Conservation (phyloP, 2,797 vertebrate species). For the Melanotaenia parkinsoni region DNA sequence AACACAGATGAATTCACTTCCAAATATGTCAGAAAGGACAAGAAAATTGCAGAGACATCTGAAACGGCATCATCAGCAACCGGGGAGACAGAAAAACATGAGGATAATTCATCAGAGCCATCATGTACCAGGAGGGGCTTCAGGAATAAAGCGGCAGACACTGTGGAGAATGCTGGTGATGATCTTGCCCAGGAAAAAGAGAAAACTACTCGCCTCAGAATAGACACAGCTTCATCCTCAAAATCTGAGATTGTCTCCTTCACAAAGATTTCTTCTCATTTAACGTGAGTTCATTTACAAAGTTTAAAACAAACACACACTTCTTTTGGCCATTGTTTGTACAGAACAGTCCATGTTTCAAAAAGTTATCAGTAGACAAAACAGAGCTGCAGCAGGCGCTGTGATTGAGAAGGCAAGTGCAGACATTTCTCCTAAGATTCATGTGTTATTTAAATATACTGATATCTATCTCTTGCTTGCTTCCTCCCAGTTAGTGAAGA, state of each 20-base stretch:
- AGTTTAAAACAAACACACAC: conserved; percentile 7
- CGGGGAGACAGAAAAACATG: conserved; percentile 56
- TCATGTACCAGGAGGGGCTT: conserved; percentile 45
- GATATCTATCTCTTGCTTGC: neutral
- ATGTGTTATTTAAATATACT: neutral
- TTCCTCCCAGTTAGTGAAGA: conserved; percentile 25
- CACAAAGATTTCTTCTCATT: conserved; percentile 38
- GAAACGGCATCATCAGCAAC: conserved; percentile 45
- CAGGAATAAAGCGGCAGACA: conserved; percentile 50
- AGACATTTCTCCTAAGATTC: neutral
- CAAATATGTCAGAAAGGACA: conserved; percentile 78
- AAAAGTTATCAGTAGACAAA: conserved; percentile 21
- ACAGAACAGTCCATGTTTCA: neutral
- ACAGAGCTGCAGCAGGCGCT: conserved; percentile 12
- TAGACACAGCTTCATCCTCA: conserved; percentile 18
- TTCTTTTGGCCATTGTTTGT: neutral
- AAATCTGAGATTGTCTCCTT: conserved; percentile 41
- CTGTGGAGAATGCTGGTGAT: conserved; percentile 28
- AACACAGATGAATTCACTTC: conserved; percentile 79
- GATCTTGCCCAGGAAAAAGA: conserved; percentile 37
- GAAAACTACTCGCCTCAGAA: conserved; percentile 6
- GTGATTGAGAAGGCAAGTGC: neutral
- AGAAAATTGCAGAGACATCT: conserved; percentile 61
- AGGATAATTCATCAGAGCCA: conserved; percentile 56
- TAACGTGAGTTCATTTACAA: conserved; percentile 66